phyloP scores from a whole-genome alignment of 1,140 invertebrate genomes.

The Himalopsyche phryganea region DNA sequence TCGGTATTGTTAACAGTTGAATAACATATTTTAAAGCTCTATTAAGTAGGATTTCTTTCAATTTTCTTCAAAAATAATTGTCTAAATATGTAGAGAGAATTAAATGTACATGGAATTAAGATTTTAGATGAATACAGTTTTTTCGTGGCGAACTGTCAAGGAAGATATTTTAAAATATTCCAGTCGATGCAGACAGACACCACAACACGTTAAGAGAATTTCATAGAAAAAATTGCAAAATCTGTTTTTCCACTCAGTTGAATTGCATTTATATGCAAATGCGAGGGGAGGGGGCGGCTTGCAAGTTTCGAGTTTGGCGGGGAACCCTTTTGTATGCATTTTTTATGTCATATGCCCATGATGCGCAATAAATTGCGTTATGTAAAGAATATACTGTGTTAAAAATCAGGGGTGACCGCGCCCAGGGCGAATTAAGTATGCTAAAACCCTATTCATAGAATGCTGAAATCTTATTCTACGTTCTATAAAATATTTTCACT shows the following conservation, averaged over 20 bases:
- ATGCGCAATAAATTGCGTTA: slow-evolving; percentile 32
- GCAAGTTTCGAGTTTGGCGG: slow-evolving; percentile 1
- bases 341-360: slow-evolving; percentile 29
- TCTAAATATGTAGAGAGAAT: no score
- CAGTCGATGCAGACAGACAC: slow-evolving; percentile 12
- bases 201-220: slow-evolving; percentile 10
- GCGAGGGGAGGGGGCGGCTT: neutral
- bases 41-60: no score
- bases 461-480: neutral
- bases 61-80: no score
- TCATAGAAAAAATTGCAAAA: slow-evolving; percentile 32
- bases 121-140: no score
- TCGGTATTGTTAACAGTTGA: no score
- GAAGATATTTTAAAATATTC: neutral
- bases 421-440: neutral
- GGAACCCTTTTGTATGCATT: slow-evolving; percentile 21
- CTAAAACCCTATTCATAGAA: neutral
- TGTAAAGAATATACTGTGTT: slow-evolving; percentile 11
- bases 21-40: no score
- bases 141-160: no score
- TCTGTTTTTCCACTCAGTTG: slow-evolving; percentile 35
- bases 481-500: no score
- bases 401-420: slow-evolving; percentile 5
- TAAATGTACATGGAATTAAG: no score
- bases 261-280: slow-evolving; percentile 35